Evolutionary conservation across 2,888 invertebrate genomes (phyloP).

Genomic region (Hypolimnas misippus): DNA sequence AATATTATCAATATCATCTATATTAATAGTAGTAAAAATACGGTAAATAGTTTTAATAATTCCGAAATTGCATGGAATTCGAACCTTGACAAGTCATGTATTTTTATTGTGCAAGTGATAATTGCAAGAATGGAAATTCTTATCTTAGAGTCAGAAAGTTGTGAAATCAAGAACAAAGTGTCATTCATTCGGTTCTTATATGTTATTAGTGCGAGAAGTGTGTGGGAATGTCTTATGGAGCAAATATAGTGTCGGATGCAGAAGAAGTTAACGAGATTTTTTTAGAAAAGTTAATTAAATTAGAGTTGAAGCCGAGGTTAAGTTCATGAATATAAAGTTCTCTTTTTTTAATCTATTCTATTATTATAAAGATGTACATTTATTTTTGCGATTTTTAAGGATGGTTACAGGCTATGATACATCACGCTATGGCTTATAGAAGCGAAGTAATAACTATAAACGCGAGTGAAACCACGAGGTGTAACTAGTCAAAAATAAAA

Average conservation of each 20-base stretch:
- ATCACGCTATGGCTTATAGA: no score
- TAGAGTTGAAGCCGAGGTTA: background rate
- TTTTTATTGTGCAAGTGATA: background rate
- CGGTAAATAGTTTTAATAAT: no score
- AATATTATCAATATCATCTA: no score
- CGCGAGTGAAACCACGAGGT: no score
- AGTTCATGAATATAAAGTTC: no score
- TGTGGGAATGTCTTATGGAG: slow-evolving; percentile 9
- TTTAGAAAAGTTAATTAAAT: background rate
- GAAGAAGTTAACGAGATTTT: background rate
- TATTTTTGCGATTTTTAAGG: no score
- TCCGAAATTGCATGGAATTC: background rate
- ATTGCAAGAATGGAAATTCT: slow-evolving; percentile 3
- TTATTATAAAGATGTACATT: no score
- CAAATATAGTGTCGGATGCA: background rate
- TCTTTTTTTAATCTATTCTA: no score
- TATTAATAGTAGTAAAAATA: no score
- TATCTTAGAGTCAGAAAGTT: slow-evolving; percentile 19
- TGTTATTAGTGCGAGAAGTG: slow-evolving; percentile 13
- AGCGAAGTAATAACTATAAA: no score
- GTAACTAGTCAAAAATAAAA: no score
- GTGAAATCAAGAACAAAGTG: slow-evolving; percentile 31
- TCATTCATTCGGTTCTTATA: slow-evolving; percentile 32
- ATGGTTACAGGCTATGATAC: no score
- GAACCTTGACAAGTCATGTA: slow-evolving; percentile 2